A percentile compares a stretch with the other conserved stretches of the same genome.
Conservation (phyloP, 2,888 invertebrate genomes). For the Parnassius smintheus region DNA sequence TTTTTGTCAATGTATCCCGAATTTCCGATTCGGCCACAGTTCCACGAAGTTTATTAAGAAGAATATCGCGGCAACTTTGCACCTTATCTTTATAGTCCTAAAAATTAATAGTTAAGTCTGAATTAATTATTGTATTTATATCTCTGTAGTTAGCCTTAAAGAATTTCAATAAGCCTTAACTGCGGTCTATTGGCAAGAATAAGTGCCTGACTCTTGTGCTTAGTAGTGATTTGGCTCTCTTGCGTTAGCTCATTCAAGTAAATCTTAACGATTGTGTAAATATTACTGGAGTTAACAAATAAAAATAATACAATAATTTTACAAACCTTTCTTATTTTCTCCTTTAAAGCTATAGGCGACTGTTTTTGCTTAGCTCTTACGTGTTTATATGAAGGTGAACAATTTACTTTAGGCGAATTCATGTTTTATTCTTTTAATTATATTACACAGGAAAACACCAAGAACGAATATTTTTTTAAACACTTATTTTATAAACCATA, state of each 20-base stretch:
- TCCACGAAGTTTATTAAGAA: conserved; percentile 62
- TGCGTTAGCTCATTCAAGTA: too few species aligned
- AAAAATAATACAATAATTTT: conserved; percentile 1
- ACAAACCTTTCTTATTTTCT: conserved; percentile 68
- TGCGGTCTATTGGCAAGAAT: too few species aligned
- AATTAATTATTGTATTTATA: too few species aligned
- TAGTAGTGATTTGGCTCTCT: too few species aligned
- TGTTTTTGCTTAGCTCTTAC: conserved; percentile 50
- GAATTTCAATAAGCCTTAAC: too few species aligned
- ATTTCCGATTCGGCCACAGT: conserved; percentile 49
- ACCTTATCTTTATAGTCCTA: conserved; percentile 69
- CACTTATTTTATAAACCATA: too few species aligned
- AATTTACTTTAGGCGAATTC: conserved; percentile 48
- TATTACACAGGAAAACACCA: too few species aligned
- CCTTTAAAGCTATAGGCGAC: conserved; percentile 68
- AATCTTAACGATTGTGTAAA: too few species aligned
- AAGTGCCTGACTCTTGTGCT: too few species aligned
- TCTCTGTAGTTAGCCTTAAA: too few species aligned
- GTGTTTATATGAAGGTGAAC: conserved; percentile 62
- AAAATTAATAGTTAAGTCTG: conserved; percentile 26
- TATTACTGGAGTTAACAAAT: too few species aligned
- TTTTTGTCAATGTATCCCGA: conserved; percentile 52
- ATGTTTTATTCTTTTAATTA: conserved; percentile 33
- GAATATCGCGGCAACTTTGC: conserved; percentile 59
- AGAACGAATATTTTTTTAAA: too few species aligned